Evolutionary conservation across 2,113 vertebrate genomes (phyloP), one percentile per base, ranked within the genome.

Genomic region (Eleginops maclovinus): DNA sequence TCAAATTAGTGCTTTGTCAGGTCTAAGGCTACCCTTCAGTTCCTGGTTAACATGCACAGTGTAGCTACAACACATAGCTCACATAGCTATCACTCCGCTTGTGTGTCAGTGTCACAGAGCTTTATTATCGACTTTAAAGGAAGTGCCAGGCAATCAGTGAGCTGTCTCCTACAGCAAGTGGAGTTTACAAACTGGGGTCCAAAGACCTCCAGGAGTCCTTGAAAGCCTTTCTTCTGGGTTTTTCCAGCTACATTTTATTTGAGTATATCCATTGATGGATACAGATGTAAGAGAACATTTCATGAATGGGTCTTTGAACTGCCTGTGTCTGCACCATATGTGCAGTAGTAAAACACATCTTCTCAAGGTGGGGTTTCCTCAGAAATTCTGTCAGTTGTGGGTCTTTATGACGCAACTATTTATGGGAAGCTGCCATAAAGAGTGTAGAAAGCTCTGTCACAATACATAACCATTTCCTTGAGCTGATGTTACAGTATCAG

Each of bases 121-220:
- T 54, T 70, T 21, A 17, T 31, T 24, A 4, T 31, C n/a, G 22
- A 15, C 17, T 28, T 15, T 11, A 36, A 15, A 26, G 40, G 6
- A 63, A 61, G 3, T 41, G 21, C 13, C 11, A 49, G n/a, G 10
- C 36, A 28, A 62, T 26, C 49, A 28, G 7, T 72, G 15, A 40
- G 9, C 47, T 28, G 31, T 16, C 50, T 53, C 9, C 21, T 14
- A 6, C 4, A 43, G 24, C 67, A 44, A 0, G n/a, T 19, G 43
- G 16, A 82, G 28, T 82, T 59, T 50, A 40, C n/a, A 62, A 83
- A 74, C 68, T 49, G 47, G 36, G 21, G 12, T 85, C 40, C 28
- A 63, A 68, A 47, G 88, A 90, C 89, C 85, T 92, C 88, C 82
- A 88, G 59, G 74, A 90, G 88, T 86, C 89, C 88, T 91, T 91